phyloP scores from a whole-genome alignment of 2,797 vertebrate species.

The Balearica regulorum region DNA sequence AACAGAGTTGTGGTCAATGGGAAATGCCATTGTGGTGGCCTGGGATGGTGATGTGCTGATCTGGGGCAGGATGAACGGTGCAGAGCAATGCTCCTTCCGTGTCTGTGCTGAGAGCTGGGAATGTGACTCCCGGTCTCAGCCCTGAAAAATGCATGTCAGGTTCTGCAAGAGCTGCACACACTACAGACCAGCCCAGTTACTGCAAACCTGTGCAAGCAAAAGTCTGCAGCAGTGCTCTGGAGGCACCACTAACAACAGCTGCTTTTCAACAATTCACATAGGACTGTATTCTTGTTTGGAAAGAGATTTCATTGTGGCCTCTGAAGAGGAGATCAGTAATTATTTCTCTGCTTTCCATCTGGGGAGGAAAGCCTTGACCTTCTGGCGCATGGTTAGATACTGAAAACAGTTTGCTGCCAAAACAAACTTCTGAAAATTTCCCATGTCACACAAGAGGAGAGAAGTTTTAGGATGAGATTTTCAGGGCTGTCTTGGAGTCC shows the following conservation, averaged over 20 bases:
- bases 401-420: conserved; percentile 9
- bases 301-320: neutral
- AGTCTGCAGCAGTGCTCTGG: neutral
- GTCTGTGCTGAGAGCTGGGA: neutral
- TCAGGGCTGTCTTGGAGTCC: neutral
- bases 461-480: neutral
- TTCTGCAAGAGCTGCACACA: neutral
- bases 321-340: neutral
- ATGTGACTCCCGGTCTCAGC: neutral
- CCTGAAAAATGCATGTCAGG: neutral
- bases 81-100: neutral
- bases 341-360: neutral
- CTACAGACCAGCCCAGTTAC: neutral
- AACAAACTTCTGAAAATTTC: conserved; percentile 1
- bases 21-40: neutral
- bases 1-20: neutral
- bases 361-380: conserved; percentile 12
- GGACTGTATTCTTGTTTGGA: neutral
- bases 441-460: neutral
- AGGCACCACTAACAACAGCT: neutral
- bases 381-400: neutral
- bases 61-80: neutral
- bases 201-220: neutral
- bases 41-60: neutral
- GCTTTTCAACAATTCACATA: neutral